Conservation (phyloP, 2,113 vertebrate genomes). For the Sorex araneus region DNA sequence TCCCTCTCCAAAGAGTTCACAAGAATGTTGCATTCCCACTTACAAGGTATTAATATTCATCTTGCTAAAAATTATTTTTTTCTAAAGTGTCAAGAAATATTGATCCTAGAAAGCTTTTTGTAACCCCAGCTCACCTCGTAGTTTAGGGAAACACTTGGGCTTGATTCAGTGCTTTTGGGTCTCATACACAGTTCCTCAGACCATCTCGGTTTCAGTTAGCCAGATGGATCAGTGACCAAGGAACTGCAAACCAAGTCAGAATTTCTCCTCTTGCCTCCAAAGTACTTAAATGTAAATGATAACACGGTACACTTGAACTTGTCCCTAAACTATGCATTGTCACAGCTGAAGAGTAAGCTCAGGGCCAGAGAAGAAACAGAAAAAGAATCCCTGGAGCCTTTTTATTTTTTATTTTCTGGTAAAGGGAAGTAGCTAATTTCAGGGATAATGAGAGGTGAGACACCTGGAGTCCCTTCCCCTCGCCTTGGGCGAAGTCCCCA, state of each 20-base stretch:
- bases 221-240: constrained; percentile 30
- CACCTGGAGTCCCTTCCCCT: constrained; percentile 77
- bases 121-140: neutral
- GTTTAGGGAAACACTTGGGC: neutral
- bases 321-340: neutral
- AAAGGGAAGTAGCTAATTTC: constrained; percentile 56
- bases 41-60: neutral
- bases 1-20: constrained; percentile 22
- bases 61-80: constrained; percentile 30
- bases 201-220: constrained; percentile 18
- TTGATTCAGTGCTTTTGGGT: neutral
- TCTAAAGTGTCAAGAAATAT: constrained; percentile 20
- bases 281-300: constrained; percentile 16
- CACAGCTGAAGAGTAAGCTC: constrained; percentile 53
- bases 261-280: constrained; percentile 54
- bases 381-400: constrained; percentile 24
- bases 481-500: constrained; percentile 42
- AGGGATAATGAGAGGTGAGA: constrained; percentile 39
- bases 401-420: neutral
- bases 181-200: constrained; percentile 2
- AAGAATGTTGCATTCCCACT: constrained; percentile 27
- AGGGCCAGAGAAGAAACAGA: constrained; percentile 19
- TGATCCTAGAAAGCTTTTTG: constrained; percentile 21
- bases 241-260: constrained; percentile 67
- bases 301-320: constrained; percentile 61